Conservation (phyloP, 2,113 vertebrate species). For the Rissa tridactyla region DNA sequence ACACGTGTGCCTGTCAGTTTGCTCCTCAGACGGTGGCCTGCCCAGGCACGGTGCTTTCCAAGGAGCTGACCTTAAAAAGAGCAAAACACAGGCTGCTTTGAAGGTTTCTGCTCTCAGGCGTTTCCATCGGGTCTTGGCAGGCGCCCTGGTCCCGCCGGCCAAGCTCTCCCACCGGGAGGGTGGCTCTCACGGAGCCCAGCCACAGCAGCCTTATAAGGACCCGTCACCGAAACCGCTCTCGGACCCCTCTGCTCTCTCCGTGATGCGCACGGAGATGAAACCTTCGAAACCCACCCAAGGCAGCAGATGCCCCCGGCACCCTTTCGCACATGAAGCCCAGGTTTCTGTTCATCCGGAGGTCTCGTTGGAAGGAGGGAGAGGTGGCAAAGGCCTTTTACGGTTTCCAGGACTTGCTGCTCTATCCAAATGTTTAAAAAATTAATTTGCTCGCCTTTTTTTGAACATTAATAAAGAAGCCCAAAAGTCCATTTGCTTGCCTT, state of each 20-base stretch:
- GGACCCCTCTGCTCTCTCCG: background rate
- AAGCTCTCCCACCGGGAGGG: background rate
- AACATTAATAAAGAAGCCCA: background rate
- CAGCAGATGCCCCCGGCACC: background rate
- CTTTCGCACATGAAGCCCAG: background rate
- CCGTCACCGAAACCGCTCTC: background rate
- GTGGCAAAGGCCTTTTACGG: background rate
- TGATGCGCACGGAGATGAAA: background rate
- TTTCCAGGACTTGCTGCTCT: background rate
- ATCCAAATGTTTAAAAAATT: background rate
- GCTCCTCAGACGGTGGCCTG: background rate
- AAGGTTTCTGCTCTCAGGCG: background rate
- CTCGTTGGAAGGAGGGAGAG: background rate
- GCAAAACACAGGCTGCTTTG: background rate
- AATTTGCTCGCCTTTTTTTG: background rate
- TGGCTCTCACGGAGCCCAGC: background rate
- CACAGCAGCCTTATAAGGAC: background rate
- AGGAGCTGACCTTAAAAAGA: constrained; percentile 33
- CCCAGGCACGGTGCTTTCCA: background rate
- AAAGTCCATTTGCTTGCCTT: background rate
- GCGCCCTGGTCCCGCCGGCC: background rate
- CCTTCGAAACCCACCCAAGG: background rate
- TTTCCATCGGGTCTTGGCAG: background rate
- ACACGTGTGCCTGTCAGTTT: background rate
- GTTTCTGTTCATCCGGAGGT: background rate